phyloP scores from a whole-genome alignment of 2,797 vertebrate genomes.

The Myoxocephalus aenaeus region DNA sequence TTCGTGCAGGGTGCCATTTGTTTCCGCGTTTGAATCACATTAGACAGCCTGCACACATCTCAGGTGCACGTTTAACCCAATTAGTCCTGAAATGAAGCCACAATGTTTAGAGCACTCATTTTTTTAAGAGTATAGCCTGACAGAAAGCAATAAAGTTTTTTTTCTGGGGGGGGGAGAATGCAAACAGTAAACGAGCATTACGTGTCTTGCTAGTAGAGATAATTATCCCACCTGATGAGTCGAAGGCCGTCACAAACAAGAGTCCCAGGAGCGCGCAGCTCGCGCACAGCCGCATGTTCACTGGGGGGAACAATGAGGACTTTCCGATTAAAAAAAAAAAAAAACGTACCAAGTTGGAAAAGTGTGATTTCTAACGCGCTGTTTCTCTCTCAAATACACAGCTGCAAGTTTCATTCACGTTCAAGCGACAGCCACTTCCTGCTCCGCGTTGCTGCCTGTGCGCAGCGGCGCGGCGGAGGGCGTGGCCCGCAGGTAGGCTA shows the following conservation, averaged over 20 bases:
- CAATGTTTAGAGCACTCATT: neutral
- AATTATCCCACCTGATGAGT: slow-evolving; percentile 67
- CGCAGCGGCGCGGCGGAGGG: slow-evolving; percentile 58
- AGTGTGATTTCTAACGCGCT: neutral
- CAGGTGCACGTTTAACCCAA: neutral
- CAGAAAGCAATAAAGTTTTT: neutral
- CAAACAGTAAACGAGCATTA: neutral
- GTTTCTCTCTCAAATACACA: slow-evolving; percentile 9
- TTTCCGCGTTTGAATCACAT: neutral
- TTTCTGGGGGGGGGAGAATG: fast-evolving
- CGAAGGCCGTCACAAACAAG: slow-evolving; percentile 44
- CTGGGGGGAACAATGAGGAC: neutral
- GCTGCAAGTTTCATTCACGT: slow-evolving; percentile 44
- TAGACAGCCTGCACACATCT: neutral
- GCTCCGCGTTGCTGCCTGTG: slow-evolving; percentile 61
- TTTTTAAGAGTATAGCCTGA: neutral
- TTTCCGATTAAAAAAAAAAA: neutral
- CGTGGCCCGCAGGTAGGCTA: slow-evolving; percentile 66
- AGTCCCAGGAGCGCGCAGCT: slow-evolving; percentile 53
- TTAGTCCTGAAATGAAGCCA: neutral
- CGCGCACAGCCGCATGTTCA: slow-evolving; percentile 54
- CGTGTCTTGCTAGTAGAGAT: neutral
- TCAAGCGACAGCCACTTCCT: slow-evolving; percentile 75
- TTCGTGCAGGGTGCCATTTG: neutral
- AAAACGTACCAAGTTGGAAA: neutral